phyloP scores from a whole-genome alignment of 1,140 invertebrate species.

The Aphaenogaster floridana region DNA sequence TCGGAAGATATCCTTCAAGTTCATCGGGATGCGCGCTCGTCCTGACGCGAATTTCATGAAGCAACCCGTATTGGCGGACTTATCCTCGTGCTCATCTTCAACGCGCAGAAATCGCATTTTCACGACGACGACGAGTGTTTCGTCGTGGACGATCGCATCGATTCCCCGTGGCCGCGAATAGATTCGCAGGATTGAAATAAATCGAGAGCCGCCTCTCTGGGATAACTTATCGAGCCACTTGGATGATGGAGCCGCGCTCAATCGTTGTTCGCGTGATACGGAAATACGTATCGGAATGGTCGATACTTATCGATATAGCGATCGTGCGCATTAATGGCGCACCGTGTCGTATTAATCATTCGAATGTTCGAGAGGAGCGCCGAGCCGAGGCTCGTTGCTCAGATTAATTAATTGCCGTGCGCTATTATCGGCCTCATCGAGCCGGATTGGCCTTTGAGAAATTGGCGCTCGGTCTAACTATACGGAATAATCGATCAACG shows the following conservation, averaged over 20 bases:
- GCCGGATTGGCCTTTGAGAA: conserved; percentile 7
- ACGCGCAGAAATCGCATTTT: conserved; percentile 12
- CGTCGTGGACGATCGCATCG: not conserved
- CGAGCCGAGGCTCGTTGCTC: not conserved
- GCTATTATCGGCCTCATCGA: conserved; percentile 8
- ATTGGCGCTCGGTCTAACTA: conserved; percentile 12
- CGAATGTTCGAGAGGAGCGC: conserved; percentile 55
- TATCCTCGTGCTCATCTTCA: not conserved
- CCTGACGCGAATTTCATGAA: not conserved
- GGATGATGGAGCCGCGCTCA: not conserved
- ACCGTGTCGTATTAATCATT: conserved; percentile 42
- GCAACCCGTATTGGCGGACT: not conserved
- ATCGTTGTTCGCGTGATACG: not conserved
- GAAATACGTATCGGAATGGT: conserved; percentile 28
- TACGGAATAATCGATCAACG: conserved; percentile 17
- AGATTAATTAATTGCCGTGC: conserved; percentile 25
- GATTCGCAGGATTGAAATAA: conserved; percentile 33
- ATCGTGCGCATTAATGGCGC: conserved; percentile 6
- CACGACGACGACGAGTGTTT: not conserved
- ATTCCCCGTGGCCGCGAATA: conserved; percentile 21
- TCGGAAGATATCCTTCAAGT: conserved; percentile 7
- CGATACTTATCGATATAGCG: conserved; percentile 34
- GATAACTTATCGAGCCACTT: conserved; percentile 48
- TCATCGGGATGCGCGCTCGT: not conserved
- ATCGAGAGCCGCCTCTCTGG: not conserved